A percentile compares a stretch with the other conserved stretches of the same genome.
phyloP scores from a whole-genome alignment of 2,113 vertebrate species.

The Oophaga pumilio region DNA sequence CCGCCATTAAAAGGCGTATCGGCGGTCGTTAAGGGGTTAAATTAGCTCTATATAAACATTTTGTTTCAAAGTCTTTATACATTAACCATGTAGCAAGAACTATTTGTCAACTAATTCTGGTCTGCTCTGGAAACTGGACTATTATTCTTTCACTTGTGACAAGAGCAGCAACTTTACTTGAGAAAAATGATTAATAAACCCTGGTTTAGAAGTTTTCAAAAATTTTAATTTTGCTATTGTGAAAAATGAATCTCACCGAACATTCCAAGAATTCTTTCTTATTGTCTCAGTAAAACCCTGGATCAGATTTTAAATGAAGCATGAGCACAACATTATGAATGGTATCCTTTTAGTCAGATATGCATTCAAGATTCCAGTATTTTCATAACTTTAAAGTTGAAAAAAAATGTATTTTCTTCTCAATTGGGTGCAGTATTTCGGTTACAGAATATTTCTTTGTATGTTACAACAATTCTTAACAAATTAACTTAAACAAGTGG shows the following conservation, averaged over 20 bases:
- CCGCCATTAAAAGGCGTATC: too few relatives aligned
- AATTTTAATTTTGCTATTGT: constrained; percentile 38
- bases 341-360: not conserved
- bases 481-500: not conserved
- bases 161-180: not conserved
- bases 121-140: constrained; percentile 1
- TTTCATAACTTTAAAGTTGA: not conserved
- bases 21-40: too few relatives aligned
- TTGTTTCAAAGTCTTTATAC: not conserved
- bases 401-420: not conserved
- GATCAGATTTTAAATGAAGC: constrained; percentile 21
- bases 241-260: constrained; percentile 29
- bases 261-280: constrained; percentile 40
- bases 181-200: constrained; percentile 30
- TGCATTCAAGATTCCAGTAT: not conserved
- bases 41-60: not conserved
- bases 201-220: not conserved
- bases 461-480: not conserved
- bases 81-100: not conserved
- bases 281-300: constrained; percentile 21
- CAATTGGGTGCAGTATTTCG: not conserved
- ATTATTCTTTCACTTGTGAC: constrained; percentile 1
- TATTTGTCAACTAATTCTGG: not conserved
- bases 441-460: not conserved
- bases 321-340: constrained; percentile 8